Evolutionary conservation across 2,797 vertebrate genomes (phyloP), one percentile per base, ranked within the genome.

Genomic region (Crax fasciolata): DNA sequence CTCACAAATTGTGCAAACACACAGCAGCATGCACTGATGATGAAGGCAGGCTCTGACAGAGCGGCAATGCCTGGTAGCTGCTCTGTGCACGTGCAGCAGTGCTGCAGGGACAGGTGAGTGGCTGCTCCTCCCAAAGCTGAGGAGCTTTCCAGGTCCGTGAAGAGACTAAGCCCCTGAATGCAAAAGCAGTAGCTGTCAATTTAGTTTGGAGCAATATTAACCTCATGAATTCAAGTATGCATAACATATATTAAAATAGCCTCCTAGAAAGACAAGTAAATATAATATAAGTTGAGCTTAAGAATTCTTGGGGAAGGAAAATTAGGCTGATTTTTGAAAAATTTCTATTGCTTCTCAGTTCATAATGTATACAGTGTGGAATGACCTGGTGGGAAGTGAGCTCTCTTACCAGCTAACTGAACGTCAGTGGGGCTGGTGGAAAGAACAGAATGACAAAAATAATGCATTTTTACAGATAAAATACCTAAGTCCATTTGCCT

Each of bases 201-300:
- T 88, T 86, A 1, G 1, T 71, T 43, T 14, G 43, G 46, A 80
- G 13, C 5, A 76, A 30, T 1, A 7, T 24, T 78, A n/a, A 43
- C 11, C 17, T 66, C 4, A 14, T 0, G 0, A 28, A 48, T 27
- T 54, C 21, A 38, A 27, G 14, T 57, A 4, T 7, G 19, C 30
- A 17, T 20, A 24, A 18, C 0, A 0, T 39, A 28, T 35, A 10
- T 55, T 75, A 16, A 32, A 70, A 43, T 30, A 72, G 30, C 4
- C 9, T 21, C 20, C 3, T 30, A 13, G 24, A 78, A 86, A 65
- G 13, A 25, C 6, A 51, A 5, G 10, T 8, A 79, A 68, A 43
- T 49, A 54, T 66, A 95, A 59, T 17, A 20, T 23, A 62, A 58
- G 18, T 13, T 3, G 28, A 62, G 1, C 6, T 61, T 75, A 67